A percentile compares a stretch with the other conserved stretches of the same genome.
These are phyloP conservation scores for Crotalus tigris DNA, from an alignment of 2,113 vertebrate species.

Conservation along the genomic window DNA sequence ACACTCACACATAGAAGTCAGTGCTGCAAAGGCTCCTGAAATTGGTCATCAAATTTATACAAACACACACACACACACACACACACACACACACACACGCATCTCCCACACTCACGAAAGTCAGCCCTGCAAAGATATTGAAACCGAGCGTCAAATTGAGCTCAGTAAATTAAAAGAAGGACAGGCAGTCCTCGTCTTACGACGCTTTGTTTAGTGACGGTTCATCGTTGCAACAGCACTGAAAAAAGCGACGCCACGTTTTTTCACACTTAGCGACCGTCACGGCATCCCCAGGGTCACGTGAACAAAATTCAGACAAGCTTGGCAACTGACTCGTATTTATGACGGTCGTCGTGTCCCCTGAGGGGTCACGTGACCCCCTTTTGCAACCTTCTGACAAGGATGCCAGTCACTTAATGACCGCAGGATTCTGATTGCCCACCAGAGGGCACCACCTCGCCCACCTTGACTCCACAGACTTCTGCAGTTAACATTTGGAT, in stretches of 20 bases:
- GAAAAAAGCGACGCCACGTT: background rate
- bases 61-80: background rate
- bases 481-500: background rate
- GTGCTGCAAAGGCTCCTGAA: too few relatives aligned
- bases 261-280: background rate
- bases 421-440: background rate
- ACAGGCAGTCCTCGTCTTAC: background rate
- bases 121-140: background rate
- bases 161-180: background rate
- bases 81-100: too few relatives aligned
- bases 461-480: background rate
- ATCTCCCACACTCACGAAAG: rapidly evolving
- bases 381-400: background rate
- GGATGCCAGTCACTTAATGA: background rate
- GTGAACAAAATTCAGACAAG: background rate
- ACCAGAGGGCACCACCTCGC: background rate
- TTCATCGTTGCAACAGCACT: background rate
- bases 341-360: background rate
- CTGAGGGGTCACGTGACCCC: too few relatives aligned
- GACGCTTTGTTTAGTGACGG: background rate
- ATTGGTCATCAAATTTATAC: too few relatives aligned
- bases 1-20: too few relatives aligned
- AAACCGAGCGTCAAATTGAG: background rate
- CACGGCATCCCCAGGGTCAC: background rate
- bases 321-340: background rate